Evolutionary conservation across 2,113 vertebrate species (phyloP).

Genomic region (Notothenia coriiceps): DNA sequence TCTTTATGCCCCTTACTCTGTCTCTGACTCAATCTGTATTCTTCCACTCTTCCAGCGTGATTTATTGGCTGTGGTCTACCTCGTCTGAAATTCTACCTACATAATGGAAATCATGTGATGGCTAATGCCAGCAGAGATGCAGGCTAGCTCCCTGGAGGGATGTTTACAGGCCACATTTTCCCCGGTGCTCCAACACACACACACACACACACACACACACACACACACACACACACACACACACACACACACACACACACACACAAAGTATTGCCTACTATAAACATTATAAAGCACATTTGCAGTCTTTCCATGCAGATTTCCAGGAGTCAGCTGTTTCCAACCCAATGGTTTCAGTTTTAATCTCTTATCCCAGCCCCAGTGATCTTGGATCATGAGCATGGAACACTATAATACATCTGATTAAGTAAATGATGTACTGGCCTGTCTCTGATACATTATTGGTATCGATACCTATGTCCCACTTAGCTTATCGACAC

Average conservation of each 20-base stretch:
- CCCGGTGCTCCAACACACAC: neutral
- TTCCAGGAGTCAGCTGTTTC: conserved; percentile 34
- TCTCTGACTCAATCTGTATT: conserved; percentile 35
- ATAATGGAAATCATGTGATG: conserved; percentile 73
- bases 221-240: neutral
- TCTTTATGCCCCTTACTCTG: conserved; percentile 29
- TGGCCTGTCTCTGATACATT: conserved; percentile 15
- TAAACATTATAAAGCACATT: conserved; percentile 5
- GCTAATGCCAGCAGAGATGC: conserved; percentile 54
- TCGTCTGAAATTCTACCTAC: conserved; percentile 62
- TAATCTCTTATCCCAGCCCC: conserved; percentile 21
- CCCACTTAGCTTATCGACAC: conserved; percentile 19
- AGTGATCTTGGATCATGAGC: conserved; percentile 1
- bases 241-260: neutral
- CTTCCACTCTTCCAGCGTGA: conserved; percentile 55
- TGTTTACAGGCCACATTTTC: conserved; percentile 26
- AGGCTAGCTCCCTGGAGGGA: conserved; percentile 44
- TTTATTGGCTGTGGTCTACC: conserved; percentile 72
- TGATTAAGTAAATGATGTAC: conserved; percentile 27
- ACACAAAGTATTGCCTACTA: conserved; percentile 7
- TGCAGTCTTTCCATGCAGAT: conserved; percentile 14
- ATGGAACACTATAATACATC: neutral
- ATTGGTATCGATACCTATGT: conserved; percentile 21
- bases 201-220: neutral
- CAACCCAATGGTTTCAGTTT: conserved; percentile 9